phyloP scores from a whole-genome alignment of 2,797 vertebrate genomes.

The Pangasius mekongensis region DNA sequence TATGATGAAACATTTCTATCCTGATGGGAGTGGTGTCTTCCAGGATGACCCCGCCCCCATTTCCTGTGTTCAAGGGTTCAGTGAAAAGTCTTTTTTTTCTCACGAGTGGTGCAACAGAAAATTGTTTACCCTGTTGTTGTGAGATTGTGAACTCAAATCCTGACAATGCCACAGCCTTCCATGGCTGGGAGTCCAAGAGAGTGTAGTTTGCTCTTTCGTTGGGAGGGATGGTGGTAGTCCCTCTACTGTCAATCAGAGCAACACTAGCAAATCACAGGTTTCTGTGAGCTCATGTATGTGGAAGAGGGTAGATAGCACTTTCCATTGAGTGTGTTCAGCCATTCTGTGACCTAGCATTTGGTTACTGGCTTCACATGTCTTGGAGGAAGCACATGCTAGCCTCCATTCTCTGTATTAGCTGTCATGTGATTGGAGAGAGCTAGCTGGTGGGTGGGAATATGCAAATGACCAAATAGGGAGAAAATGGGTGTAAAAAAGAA shows the following conservation, averaged over 20 bases:
- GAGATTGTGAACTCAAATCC: neutral
- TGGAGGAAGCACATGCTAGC: neutral
- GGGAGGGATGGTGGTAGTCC: neutral
- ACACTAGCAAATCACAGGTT: neutral
- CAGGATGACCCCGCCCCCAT: neutral
- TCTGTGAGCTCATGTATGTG: neutral
- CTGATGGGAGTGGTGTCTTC: neutral
- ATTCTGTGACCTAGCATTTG: neutral
- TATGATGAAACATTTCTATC: neutral
- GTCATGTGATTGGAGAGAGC: neutral
- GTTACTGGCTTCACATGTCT: neutral
- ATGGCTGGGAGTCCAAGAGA: neutral
- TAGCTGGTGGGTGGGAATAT: neutral
- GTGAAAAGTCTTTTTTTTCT: neutral
- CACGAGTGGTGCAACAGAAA: neutral
- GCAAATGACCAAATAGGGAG: neutral
- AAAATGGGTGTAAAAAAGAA: neutral
- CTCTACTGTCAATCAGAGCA: neutral
- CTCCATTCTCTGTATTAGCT: neutral
- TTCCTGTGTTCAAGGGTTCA: neutral
- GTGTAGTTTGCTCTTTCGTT: too few relatives aligned
- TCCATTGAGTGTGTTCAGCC: neutral
- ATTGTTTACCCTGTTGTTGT: neutral
- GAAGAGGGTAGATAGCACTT: neutral
- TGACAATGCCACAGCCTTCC: neutral